phyloP scores from a whole-genome alignment of 2,888 invertebrate species.

The Cephus pygmeus region DNA sequence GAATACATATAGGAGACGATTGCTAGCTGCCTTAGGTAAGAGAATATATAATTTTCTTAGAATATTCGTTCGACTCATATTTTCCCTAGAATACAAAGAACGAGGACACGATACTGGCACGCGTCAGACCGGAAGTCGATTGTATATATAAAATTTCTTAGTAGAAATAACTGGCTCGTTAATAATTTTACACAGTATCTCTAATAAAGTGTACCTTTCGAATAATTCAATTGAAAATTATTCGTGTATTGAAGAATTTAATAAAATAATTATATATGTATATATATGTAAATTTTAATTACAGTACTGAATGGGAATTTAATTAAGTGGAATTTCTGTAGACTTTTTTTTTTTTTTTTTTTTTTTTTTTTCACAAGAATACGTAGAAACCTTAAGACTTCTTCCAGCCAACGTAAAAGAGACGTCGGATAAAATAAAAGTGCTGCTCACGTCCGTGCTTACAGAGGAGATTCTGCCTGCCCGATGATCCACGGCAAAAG shows the following conservation, averaged over 20 bases:
- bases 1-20: not conserved
- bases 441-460: not conserved
- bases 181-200: not conserved
- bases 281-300: not conserved
- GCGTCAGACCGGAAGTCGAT: not conserved
- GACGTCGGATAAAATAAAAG: not conserved
- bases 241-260: not conserved
- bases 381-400: not conserved
- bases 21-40: not conserved
- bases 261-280: not conserved
- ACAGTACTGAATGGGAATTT: not conserved
- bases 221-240: not conserved
- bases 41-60: not conserved
- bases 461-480: not conserved
- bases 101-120: not conserved
- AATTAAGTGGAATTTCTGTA: not conserved
- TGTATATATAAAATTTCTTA: not conserved
- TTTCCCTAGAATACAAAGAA: not conserved
- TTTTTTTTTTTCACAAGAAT: not conserved
- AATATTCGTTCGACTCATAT: not conserved
- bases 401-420: not conserved
- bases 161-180: not conserved
- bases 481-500: not conserved
- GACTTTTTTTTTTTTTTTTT: not conserved
- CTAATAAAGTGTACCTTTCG: not conserved